A percentile compares a stretch with the other conserved stretches of the same genome.
Evolutionary conservation across 2,797 vertebrate species (phyloP).

Genomic region (Alfaro cultratus): DNA sequence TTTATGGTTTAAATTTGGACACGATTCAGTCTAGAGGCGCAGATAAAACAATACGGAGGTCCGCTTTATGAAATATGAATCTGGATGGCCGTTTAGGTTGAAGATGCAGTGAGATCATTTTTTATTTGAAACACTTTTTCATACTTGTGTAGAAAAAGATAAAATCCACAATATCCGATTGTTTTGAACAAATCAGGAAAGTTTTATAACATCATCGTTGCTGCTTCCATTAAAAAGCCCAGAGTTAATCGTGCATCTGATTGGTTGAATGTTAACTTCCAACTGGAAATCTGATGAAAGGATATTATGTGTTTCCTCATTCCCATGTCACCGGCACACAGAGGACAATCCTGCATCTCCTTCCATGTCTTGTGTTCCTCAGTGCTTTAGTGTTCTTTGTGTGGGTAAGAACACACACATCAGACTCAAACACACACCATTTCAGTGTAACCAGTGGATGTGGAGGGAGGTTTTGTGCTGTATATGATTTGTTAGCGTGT

Average conservation of each 20-base stretch:
- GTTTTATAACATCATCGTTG: not conserved
- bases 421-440: not conserved
- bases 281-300: not conserved
- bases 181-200: not conserved
- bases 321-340: not conserved
- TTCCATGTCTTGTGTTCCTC: not conserved
- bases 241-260: not conserved
- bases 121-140: not conserved
- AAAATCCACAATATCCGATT: not conserved
- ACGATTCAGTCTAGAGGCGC: no score
- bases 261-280: not conserved
- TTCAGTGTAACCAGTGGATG: slow-evolving; percentile 6
- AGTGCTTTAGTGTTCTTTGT: not conserved
- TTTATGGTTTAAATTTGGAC: no score
- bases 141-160: not conserved
- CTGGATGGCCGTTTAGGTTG: not conserved
- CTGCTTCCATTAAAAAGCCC: not conserved
- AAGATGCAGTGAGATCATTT: not conserved
- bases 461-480: slow-evolving; percentile 22
- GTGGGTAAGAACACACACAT: not conserved
- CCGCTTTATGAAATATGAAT: not conserved
- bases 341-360: not conserved
- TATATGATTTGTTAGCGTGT: slow-evolving; percentile 11
- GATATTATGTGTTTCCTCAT: not conserved
- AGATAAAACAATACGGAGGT: no score